Evolutionary conservation across 2,888 invertebrate species (phyloP), one percentile per base, ranked within the genome.

Genomic region (Phoenoteleia sp.): DNA sequence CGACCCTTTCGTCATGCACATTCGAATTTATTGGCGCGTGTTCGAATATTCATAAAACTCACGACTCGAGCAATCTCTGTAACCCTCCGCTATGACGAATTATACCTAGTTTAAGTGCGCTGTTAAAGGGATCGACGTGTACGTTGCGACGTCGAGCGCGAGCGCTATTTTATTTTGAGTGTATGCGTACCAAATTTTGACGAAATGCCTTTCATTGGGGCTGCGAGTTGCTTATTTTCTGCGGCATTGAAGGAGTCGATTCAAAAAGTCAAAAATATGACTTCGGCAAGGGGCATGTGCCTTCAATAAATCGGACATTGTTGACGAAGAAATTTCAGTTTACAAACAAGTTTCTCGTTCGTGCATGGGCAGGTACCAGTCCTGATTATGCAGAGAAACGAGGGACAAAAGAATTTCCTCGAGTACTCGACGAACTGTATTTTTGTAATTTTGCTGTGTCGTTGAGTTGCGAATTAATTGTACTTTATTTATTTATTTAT

Each of bases 11-110:
- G 91, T 91, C 91, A 89, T 91, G 91, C 91, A 89, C 92, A 93
- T 93, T 93, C 92, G 91, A 91, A 92, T 91, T 93, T 92, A 92
- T 92, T 93, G 92, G 92, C 92, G 93, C 93, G 92, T 93, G 91
- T 80, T 77, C 77, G 81, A 77, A 85, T 81, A 85, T 85, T 81
- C 81, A 79, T 85, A 85, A 85, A 81, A 85, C 77, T 81, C 23
- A 67, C 80, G 72, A 76, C 66, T 71, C 71, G 69, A 66, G 58
- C 49, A 27, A 17, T 36, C 64, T 23, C 19, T 17, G 21, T 9
- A 25, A 72, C 66, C 79, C 84, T 75, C 58, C 56, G 69, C 66
- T 71, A 49, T 67, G 72, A 66, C 79, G 84, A 84, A 84, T 84
- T 81, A 80, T 75, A 75, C 72, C 36, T 52, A 45, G 76, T 85